These are phyloP conservation scores for Eunapius fragilis DNA, from an alignment of 37 sponge, comb jelly and placozoan species.

Conservation along the genomic window DNA sequence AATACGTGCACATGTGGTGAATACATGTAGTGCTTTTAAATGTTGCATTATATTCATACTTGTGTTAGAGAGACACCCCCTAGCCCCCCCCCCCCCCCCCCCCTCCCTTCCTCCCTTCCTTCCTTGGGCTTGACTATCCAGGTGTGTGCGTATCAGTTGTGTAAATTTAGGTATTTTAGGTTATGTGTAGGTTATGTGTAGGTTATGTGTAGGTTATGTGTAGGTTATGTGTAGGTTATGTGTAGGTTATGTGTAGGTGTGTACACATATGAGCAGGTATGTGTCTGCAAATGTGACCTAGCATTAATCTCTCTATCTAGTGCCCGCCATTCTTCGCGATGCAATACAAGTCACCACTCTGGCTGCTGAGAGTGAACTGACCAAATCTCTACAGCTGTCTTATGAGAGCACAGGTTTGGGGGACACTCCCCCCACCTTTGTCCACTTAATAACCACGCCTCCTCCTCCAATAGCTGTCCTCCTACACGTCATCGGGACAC, in stretches of 20 bases:
- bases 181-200: no score
- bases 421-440: neutral
- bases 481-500: constrained; percentile 53
- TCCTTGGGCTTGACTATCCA: no score
- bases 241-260: neutral
- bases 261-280: neutral
- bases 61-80: no score
- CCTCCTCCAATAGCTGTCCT: constrained; percentile 54
- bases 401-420: constrained; percentile 71
- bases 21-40: no score
- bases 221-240: no score
- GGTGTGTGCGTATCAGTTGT: no score
- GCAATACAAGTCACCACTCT: constrained; percentile 84
- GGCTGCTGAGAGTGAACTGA: constrained; percentile 73
- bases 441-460: neutral
- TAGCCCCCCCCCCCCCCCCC: no score
- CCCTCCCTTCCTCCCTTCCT: no score
- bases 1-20: no score
- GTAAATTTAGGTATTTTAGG: no score
- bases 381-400: constrained; percentile 42
- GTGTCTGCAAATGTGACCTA: neutral
- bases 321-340: constrained; percentile 82
- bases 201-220: no score
- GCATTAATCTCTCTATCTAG: constrained; percentile 20
- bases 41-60: no score